These are phyloP conservation scores for Pseudomyrmex concolor DNA, from an alignment of 1,140 invertebrate genomes.

Conservation along the genomic window DNA sequence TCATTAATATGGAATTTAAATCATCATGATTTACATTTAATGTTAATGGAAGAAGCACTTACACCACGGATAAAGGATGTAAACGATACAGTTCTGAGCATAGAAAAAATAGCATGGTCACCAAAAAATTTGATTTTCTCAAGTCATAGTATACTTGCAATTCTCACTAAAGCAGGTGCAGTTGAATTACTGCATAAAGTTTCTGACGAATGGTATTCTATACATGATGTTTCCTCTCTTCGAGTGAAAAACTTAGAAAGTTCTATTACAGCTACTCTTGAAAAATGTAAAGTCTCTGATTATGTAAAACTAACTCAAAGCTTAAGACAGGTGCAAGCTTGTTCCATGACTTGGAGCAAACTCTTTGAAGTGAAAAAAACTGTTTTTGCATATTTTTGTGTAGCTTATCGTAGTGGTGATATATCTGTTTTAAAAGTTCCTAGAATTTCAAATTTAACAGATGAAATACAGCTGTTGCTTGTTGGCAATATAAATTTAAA, in stretches of 20 bases:
- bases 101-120: conserved; percentile 79
- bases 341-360: conserved; percentile 79
- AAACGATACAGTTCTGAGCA: conserved; percentile 62
- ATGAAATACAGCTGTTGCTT: conserved; percentile 61
- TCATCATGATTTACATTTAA: conserved; percentile 75
- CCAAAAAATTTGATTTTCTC: conserved; percentile 76
- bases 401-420: conserved; percentile 78
- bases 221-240: conserved; percentile 72
- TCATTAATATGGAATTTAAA: conserved; percentile 71
- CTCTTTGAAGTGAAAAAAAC: conserved; percentile 57
- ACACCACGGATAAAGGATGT: conserved; percentile 76
- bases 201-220: conserved; percentile 77
- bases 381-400: conserved; percentile 77
- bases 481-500: conserved; percentile 67
- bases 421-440: conserved; percentile 79
- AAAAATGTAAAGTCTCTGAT: conserved; percentile 40
- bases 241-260: conserved; percentile 70
- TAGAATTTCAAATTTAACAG: conserved; percentile 62
- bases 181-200: conserved; percentile 76
- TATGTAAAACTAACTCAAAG: conserved; percentile 51
- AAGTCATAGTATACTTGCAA: conserved; percentile 77
- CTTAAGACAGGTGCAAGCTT: conserved; percentile 73
- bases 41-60: conserved; percentile 76
- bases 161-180: conserved; percentile 78
- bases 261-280: conserved; percentile 53